Percentiles rank a stretch among this genome's conserved stretches.
Evolutionary conservation across 2,888 invertebrate species (phyloP).

Genomic region (Ferrisia virgata): DNA sequence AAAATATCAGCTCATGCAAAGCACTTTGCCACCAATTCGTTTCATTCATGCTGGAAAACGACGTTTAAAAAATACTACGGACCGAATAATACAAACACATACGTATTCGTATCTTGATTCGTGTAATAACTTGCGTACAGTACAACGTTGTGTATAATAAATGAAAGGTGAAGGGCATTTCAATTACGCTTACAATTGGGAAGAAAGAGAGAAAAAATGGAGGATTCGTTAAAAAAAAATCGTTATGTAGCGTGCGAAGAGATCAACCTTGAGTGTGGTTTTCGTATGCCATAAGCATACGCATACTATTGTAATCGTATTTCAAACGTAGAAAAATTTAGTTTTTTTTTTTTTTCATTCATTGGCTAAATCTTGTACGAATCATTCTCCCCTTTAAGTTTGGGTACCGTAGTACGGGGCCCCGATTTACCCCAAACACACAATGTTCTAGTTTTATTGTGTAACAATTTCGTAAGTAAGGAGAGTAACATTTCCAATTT

Average conservation of each 20-base stretch:
- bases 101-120: background rate
- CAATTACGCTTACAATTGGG: constrained; percentile 7
- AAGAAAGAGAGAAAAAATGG: constrained; percentile 2
- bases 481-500: too few species aligned
- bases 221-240: background rate
- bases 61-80: background rate
- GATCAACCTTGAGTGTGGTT: background rate
- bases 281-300: background rate
- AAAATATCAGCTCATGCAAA: too few species aligned
- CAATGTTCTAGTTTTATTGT: too few species aligned
- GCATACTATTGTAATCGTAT: background rate
- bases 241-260: background rate
- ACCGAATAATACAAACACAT: background rate
- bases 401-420: too few species aligned
- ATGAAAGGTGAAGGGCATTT: constrained; percentile 20
- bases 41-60: too few species aligned
- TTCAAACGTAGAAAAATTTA: background rate
- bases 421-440: too few species aligned
- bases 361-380: too few species aligned
- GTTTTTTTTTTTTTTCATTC: background rate
- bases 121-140: background rate
- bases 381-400: too few species aligned
- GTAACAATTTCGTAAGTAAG: too few species aligned
- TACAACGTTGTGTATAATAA: background rate
- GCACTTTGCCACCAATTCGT: background rate